Conservation (phyloP, 2,888 invertebrate species). For the Salpingus planirostris region DNA sequence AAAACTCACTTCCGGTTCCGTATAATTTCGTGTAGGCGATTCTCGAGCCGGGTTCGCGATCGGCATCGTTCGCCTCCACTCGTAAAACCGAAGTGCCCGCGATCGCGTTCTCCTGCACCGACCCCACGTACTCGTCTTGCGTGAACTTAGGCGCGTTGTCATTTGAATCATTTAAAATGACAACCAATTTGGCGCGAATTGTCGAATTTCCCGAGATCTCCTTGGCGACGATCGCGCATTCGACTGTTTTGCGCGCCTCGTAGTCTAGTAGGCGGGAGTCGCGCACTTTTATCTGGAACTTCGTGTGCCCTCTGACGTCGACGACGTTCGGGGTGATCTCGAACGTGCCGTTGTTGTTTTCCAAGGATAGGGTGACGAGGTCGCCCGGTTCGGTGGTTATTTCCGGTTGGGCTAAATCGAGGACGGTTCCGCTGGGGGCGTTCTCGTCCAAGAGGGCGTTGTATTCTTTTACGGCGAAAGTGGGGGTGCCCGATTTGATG, state of each 20-base stretch:
- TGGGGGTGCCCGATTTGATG: slow-evolving; percentile 28
- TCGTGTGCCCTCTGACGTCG: slow-evolving; percentile 54
- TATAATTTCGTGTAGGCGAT: slow-evolving; percentile 23
- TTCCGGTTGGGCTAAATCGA: slow-evolving; percentile 40
- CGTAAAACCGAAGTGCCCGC: slow-evolving; percentile 41
- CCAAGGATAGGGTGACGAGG: slow-evolving; percentile 67
- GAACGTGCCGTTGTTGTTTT: slow-evolving; percentile 80
- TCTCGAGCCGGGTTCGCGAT: slow-evolving; percentile 68
- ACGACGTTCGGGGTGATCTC: slow-evolving; percentile 78
- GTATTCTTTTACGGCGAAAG: slow-evolving; percentile 47
- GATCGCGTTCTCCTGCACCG: slow-evolving; percentile 72
- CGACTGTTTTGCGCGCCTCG: slow-evolving; percentile 66
- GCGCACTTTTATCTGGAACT: slow-evolving; percentile 74
- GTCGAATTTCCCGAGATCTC: slow-evolving; percentile 70
- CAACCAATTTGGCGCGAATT: slow-evolving; percentile 64
- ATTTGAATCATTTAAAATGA: slow-evolving; percentile 76
- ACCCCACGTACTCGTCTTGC: slow-evolving; percentile 61
- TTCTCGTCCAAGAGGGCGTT: slow-evolving; percentile 71
- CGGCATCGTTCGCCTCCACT: slow-evolving; percentile 74
- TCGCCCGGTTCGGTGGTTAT: slow-evolving; percentile 44
- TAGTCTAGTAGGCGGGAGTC: slow-evolving; percentile 78
- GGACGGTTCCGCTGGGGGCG: slow-evolving; percentile 67
- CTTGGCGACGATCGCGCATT: slow-evolving; percentile 66
- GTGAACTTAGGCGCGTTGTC: slow-evolving; percentile 80
- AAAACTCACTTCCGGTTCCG: slow-evolving; percentile 61